Evolutionary conservation across 2,797 vertebrate species (phyloP).

Genomic region (Melanogrammus aeglefinus): DNA sequence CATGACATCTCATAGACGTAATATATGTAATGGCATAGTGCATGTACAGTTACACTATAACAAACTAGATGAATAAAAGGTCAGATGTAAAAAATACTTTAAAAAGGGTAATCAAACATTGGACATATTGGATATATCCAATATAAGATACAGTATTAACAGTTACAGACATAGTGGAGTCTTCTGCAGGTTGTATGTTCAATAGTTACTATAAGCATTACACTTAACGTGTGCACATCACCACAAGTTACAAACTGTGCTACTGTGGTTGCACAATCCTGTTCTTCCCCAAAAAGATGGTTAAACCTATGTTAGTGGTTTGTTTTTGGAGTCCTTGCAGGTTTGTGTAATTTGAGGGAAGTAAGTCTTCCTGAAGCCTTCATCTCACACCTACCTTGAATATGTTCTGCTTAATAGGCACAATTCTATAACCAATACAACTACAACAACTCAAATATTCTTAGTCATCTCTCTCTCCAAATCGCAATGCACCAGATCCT

Average conservation of each 20-base stretch:
- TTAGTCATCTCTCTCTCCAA: neutral
- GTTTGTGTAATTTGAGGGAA: no score
- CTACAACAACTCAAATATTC: neutral
- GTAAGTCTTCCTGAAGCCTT: neutral
- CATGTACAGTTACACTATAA: no score
- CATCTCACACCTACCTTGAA: no score
- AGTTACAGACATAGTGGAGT: neutral
- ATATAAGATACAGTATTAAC: neutral
- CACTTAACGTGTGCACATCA: neutral
- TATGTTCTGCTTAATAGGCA: no score
- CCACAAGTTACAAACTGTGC: neutral
- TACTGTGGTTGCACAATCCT: neutral
- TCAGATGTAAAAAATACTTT: neutral
- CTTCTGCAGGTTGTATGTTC: neutral
- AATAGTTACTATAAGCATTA: neutral
- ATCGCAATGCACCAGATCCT: no score
- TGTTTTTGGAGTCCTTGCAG: no score
- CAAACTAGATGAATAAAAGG: neutral
- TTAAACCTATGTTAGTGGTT: no score
- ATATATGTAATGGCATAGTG: no score
- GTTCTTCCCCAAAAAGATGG: neutral
- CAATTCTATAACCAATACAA: no score
- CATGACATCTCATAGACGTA: no score
- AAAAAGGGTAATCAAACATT: neutral
- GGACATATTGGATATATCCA: neutral